Conservation (phyloP, 1,140 invertebrate species). For the Diabrotica virgifera region DNA sequence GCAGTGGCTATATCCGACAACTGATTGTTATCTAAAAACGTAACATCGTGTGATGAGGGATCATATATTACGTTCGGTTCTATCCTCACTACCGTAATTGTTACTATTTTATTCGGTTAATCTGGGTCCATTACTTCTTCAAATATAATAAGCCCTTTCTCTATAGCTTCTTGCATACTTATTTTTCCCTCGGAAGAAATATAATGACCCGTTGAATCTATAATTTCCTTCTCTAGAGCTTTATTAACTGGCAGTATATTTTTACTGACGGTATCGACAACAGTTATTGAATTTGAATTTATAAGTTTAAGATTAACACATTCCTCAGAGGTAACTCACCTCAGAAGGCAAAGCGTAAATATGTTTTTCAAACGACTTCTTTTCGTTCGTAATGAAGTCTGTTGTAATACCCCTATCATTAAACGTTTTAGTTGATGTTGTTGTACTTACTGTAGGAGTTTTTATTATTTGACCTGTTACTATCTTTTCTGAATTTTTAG, state of each 20-base stretch:
- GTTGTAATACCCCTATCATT: constrained; percentile 44
- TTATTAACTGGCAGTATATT: constrained; percentile 68
- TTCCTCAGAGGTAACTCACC: constrained; percentile 81
- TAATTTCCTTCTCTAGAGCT: constrained; percentile 73
- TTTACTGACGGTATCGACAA: constrained; percentile 70
- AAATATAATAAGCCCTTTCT: constrained; percentile 60
- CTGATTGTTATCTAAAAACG: constrained; percentile 67
- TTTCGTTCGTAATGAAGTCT: constrained; percentile 47
- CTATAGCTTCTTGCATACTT: constrained; percentile 78
- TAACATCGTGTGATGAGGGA: constrained; percentile 67
- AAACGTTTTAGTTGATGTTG: constrained; percentile 19
- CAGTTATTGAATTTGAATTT: constrained; percentile 73
- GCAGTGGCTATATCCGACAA: constrained; percentile 68
- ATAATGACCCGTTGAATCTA: constrained; percentile 77
- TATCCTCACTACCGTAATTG: constrained; percentile 65
- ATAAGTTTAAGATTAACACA: constrained; percentile 83
- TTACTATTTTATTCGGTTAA: constrained; percentile 59
- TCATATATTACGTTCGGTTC: constrained; percentile 70
- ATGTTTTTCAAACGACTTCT: constrained; percentile 53
- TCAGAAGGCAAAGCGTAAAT: constrained; percentile 72
- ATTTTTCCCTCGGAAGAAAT: constrained; percentile 55
- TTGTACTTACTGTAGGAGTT: constrained; percentile 30
- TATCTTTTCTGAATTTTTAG: constrained; percentile 51
- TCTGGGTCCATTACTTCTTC: constrained; percentile 51
- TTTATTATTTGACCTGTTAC: constrained; percentile 29